Evolutionary conservation across 2,113 vertebrate species (phyloP), one percentile per base, ranked within the genome.

Genomic region (Tyrannus savana): DNA sequence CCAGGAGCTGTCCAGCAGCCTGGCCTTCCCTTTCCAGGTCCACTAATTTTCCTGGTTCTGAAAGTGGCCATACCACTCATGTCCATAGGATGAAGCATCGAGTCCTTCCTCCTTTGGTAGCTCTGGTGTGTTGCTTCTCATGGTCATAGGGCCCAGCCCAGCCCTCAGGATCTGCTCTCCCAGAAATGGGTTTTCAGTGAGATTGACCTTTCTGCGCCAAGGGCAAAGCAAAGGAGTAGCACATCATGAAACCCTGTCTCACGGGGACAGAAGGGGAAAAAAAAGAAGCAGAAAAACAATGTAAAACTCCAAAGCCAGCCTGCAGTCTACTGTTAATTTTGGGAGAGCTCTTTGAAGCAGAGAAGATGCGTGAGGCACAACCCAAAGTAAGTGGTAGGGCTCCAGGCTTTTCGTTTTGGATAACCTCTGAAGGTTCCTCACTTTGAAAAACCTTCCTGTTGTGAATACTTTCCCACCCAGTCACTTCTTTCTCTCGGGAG

Each of bases 131-230:
- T 62, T 22, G 35, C 46, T 33, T 53, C 50, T 47, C 10, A 2
- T 42, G 55, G 59, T 49, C 42, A 28, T 10, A 18, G 49, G 71
- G 44, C 13, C 19, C 16, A 53, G 31, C 7, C 72, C 37, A 52
- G 25, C 14, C 27, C 23, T 30, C 0, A 19, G 31, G 6, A 74
- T 30, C 24, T 0, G 0, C 55, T 53, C 10, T 62, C 46, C 27
- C 44, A 30, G 44, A 15, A 19, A 6, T 9, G 25, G 25, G 5
- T 33, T 50, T 79, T 49, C 60, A 31, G 46, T 12, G 6, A 68
- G 21, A 46, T 24, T 41, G 19, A 24, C 37, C 33, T 46, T 58
- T 27, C 35, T 58, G 13, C 47, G 25, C 44, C 23, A 28, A 44
- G n/a, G 60, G 18, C 35, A 73, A 9, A 28, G 67, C 47, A 72